phyloP scores from a whole-genome alignment of 2,113 vertebrate species.

The Lates calcarifer region DNA sequence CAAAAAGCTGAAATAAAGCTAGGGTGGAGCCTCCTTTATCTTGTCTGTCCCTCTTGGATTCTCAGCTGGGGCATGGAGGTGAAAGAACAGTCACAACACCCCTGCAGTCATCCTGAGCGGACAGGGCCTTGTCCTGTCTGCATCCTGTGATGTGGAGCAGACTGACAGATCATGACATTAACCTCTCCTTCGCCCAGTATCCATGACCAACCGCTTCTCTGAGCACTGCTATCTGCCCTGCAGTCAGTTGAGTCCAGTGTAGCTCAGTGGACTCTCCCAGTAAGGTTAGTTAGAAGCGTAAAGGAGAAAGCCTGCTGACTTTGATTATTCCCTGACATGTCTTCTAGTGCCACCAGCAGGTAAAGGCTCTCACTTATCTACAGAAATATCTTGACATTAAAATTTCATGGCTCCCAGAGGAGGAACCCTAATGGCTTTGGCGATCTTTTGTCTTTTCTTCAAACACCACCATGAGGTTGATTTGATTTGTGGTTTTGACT shows the following conservation, averaged over 20 bases:
- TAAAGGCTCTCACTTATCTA: neutral
- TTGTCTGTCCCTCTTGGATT: constrained; percentile 38
- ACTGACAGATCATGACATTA: constrained; percentile 51
- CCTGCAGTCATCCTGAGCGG: constrained; percentile 21
- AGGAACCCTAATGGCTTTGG: neutral
- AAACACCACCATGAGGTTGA: no score
- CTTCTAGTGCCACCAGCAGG: neutral
- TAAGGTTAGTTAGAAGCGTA: neutral
- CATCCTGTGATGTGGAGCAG: constrained; percentile 33
- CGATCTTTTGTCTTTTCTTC: no score
- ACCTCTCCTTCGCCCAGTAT: constrained; percentile 35
- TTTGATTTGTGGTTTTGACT: no score
- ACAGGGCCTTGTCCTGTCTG: constrained; percentile 1
- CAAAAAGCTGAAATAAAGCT: constrained; percentile 35
- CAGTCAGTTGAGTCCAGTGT: constrained; percentile 12
- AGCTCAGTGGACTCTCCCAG: neutral
- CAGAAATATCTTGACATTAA: neutral
- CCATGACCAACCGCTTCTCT: neutral
- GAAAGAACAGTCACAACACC: constrained; percentile 43
- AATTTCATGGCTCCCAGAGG: no score
- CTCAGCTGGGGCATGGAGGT: constrained; percentile 24
- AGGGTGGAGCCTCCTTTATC: constrained; percentile 7
- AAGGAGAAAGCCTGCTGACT: neutral
- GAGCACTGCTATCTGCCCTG: constrained; percentile 21
- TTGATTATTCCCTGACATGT: no score